Evolutionary conservation across 2,888 invertebrate genomes (phyloP), one percentile per base, ranked within the genome.

Genomic region (Drosophila demipolita): DNA sequence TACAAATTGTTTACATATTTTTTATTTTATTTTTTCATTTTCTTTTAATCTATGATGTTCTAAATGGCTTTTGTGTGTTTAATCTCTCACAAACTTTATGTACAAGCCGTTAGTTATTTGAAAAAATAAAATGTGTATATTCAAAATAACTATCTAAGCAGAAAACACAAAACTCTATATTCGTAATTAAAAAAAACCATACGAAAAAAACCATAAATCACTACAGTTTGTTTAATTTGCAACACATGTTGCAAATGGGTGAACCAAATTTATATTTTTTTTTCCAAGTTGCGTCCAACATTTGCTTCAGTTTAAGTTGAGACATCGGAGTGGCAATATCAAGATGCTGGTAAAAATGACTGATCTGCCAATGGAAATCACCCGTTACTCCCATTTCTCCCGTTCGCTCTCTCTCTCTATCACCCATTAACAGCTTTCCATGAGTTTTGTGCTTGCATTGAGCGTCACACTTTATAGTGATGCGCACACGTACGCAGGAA

Each of bases 121-220:
- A 52, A 50, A 65, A 68, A 74, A 36, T 61, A 40, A 77, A 71
- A 79, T 77, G 71, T 69, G 69, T 73, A 80, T 73, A 80, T 71
- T 63, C 82, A 77, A 73, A 73, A 70, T 54, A 75, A 75, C 73
- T 74, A 77, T 79, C 81, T 17, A 60, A 60, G 54, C 59, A 77
- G 63, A 59, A 87, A 86, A 85, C 73, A 79, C 66, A 74, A 73
- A 89, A 78, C 53, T 86, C 78, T 88, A 89, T 89, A 86, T 86
- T 86, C 87, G 57, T 82, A 87, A 45, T 45, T 45, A 45, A 79
- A 89, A 87, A 77, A 64, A 63, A 77, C 68, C 49, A 54, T 45
- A 32, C 33, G 45, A 57, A 73, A 59, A 73, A 61, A 76, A 29
- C 42, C 63, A 79, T 73, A 66, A 75, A 75, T 68, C 48, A 70